A percentile compares a stretch with the other conserved stretches of the same genome.
Conservation (phyloP, 2,888 invertebrate species). For the Quadriops clusia region DNA sequence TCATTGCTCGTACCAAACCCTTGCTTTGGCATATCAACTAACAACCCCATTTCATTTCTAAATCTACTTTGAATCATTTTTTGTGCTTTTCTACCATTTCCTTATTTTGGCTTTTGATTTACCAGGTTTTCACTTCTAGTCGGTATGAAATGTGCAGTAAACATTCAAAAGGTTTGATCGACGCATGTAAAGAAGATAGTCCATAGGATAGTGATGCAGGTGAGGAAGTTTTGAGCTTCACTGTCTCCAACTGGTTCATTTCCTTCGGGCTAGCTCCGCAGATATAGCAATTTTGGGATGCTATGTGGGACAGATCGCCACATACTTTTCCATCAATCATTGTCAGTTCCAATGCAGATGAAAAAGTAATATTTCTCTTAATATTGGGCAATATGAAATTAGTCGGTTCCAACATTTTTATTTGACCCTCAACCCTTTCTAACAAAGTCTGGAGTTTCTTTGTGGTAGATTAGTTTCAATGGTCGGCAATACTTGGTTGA, state of each 20-base stretch:
- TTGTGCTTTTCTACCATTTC: neutral
- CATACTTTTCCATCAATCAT: too few relatives aligned
- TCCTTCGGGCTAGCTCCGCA: neutral
- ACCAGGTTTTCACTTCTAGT: slow-evolving; percentile 2
- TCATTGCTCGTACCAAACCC: too few relatives aligned
- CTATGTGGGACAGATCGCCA: neutral
- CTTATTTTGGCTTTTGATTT: neutral
- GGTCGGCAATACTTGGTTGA: too few relatives aligned
- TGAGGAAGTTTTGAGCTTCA: neutral
- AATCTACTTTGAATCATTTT: too few relatives aligned
- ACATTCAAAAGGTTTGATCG: slow-evolving; percentile 5
- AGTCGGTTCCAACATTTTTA: too few relatives aligned
- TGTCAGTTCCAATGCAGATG: too few relatives aligned
- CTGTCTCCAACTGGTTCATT: neutral
- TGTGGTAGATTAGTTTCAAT: too few relatives aligned
- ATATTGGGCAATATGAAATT: too few relatives aligned
- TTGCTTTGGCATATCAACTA: slow-evolving; percentile 4
- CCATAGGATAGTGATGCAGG: neutral
- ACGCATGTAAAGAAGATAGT: slow-evolving; percentile 3
- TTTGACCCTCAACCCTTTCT: too few relatives aligned
- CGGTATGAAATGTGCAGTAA: too few relatives aligned
- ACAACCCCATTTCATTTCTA: slow-evolving; percentile 1
- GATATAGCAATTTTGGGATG: neutral
- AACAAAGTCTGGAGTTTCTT: too few relatives aligned
- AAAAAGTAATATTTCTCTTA: too few relatives aligned